Percentiles rank a stretch among this genome's conserved stretches.
These are phyloP conservation scores for Choristoneura rosaceana DNA, from an alignment of 2,888 invertebrate species.

Conservation along the genomic window DNA sequence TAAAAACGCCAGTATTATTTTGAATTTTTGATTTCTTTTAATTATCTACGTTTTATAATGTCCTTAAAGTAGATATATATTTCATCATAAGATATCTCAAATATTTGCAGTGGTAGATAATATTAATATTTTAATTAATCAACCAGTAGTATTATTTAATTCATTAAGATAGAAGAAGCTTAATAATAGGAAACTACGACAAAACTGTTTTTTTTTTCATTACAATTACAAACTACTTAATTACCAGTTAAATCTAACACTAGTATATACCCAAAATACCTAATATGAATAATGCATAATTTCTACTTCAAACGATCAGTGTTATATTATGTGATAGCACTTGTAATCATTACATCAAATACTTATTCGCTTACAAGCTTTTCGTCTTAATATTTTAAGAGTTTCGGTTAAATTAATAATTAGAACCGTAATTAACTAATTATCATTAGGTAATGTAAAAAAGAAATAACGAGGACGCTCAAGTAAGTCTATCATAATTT, in stretches of 20 bases:
- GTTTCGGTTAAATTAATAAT: conserved; percentile 83
- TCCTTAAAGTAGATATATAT: conserved; percentile 86
- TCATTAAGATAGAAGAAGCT: conserved; percentile 86
- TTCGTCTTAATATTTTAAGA: conserved; percentile 78
- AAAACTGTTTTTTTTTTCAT: conserved; percentile 82
- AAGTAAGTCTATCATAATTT: conserved; percentile 85
- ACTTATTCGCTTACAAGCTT: conserved; percentile 80
- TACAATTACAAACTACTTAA: conserved; percentile 84
- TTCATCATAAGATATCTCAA: conserved; percentile 86
- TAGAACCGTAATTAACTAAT: conserved; percentile 87
- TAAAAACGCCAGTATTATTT: conserved; percentile 84
- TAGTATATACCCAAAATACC: conserved; percentile 86
- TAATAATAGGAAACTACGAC: conserved; percentile 85
- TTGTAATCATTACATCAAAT: conserved; percentile 78
- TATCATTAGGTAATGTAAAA: conserved; percentile 81
- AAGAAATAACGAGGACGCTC: conserved; percentile 83
- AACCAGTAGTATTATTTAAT: conserved; percentile 85
- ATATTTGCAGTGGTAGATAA: conserved; percentile 84
- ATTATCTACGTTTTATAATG: conserved; percentile 87
- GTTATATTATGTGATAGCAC: conserved; percentile 80
- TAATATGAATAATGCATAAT: conserved; percentile 85
- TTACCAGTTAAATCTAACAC: conserved; percentile 85
- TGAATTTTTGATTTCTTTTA: conserved; percentile 86
- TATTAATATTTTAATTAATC: conserved; percentile 85
- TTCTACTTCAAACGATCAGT: conserved; percentile 82